A percentile compares a stretch with the other conserved stretches of the same genome.
These are phyloP conservation scores for Trachymyrmex cornetzi DNA, from an alignment of 1,140 invertebrate species.

Conservation along the genomic window DNA sequence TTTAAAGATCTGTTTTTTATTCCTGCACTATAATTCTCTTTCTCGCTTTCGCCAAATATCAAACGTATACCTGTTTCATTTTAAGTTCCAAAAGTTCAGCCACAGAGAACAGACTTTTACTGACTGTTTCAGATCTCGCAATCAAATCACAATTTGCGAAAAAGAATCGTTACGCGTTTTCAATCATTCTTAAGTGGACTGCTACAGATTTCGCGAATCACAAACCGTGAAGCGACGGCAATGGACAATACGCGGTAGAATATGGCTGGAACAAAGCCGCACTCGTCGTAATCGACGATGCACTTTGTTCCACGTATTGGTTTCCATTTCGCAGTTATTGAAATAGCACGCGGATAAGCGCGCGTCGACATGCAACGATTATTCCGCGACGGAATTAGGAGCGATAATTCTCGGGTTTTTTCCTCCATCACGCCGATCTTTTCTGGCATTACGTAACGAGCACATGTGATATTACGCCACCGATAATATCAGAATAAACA, in stretches of 20 bases:
- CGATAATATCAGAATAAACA: slow-evolving; percentile 4
- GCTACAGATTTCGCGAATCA: too few relatives aligned
- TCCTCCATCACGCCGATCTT: slow-evolving; percentile 5
- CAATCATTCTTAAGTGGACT: too few relatives aligned
- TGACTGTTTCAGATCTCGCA: too few relatives aligned
- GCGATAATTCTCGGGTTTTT: slow-evolving; percentile 25
- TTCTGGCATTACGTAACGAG: slow-evolving; percentile 40
- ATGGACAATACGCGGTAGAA: not conserved
- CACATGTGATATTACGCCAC: slow-evolving; percentile 41
- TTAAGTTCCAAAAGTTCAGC: too few relatives aligned
- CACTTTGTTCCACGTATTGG: slow-evolving; percentile 22
- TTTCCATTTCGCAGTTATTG: slow-evolving; percentile 43
- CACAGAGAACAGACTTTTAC: too few relatives aligned
- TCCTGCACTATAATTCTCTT: too few relatives aligned
- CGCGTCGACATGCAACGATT: slow-evolving; percentile 6
- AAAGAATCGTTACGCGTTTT: too few relatives aligned
- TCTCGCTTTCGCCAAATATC: too few relatives aligned
- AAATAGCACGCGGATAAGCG: slow-evolving; percentile 7
- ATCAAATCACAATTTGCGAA: too few relatives aligned
- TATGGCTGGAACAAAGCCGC: not conserved
- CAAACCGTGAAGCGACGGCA: not conserved
- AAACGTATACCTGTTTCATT: too few relatives aligned
- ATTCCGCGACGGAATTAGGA: slow-evolving; percentile 40
- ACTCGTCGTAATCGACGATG: not conserved
- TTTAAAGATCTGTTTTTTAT: too few relatives aligned